Percentiles rank a stretch among this genome's conserved stretches.
These are phyloP conservation scores for Thermophis baileyi DNA, from an alignment of 2,113 vertebrate genomes.

Conservation along the genomic window DNA sequence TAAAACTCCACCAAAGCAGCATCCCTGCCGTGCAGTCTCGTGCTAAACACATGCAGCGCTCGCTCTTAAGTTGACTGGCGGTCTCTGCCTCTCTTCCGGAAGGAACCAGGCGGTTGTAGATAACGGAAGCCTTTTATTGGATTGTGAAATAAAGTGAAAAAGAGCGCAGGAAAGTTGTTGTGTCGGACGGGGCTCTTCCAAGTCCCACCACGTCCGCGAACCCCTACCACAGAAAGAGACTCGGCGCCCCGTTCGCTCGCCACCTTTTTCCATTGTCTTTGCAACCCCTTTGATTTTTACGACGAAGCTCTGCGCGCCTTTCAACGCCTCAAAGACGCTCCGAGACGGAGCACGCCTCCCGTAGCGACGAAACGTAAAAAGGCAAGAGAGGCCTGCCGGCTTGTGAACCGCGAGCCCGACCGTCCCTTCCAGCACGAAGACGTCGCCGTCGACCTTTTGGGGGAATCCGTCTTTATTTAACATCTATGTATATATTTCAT, in stretches of 20 bases:
- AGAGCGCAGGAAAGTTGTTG: neutral
- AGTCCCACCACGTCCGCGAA: neutral
- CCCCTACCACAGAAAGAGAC: neutral
- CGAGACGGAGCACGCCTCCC: neutral
- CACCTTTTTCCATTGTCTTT: neutral
- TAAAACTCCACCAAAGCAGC: neutral
- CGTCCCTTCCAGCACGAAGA: neutral
- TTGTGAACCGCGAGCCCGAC: neutral
- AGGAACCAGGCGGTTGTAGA: neutral
- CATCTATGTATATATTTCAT: neutral
- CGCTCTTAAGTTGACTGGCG: neutral
- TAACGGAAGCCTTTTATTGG: neutral
- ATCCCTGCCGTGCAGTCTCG: neutral
- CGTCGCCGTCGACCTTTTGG: neutral
- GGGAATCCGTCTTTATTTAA: neutral
- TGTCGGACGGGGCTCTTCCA: neutral
- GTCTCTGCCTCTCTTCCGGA: neutral
- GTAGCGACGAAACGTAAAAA: neutral
- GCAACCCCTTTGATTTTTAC: neutral
- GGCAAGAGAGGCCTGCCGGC: neutral
- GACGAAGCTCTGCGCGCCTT: neutral
- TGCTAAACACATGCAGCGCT: neutral
- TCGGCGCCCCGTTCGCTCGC: neutral
- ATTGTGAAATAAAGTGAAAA: neutral
- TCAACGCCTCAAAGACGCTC: neutral